phyloP scores from a whole-genome alignment of 2,113 vertebrate genomes.

The Monarcha castaneiventris region DNA sequence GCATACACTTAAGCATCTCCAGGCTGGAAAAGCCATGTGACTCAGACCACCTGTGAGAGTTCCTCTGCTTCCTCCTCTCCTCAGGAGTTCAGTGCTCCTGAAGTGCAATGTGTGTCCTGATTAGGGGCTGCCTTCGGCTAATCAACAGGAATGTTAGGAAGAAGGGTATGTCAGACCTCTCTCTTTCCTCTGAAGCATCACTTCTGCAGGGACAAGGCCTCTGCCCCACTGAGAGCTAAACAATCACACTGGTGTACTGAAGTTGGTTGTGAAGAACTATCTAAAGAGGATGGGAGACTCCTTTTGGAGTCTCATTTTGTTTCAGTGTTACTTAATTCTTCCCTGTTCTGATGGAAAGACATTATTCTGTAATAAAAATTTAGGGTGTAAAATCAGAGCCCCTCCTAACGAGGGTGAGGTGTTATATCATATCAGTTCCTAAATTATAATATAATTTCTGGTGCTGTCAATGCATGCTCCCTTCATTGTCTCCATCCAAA shows the following conservation, averaged over 20 bases:
- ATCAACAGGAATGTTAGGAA: not conserved
- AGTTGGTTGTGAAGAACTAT: not conserved
- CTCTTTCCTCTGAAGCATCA: not conserved
- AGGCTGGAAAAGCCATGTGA: not conserved
- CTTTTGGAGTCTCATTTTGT: not conserved
- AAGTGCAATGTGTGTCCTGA: not conserved
- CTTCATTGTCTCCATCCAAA: not conserved
- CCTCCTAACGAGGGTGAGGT: not conserved
- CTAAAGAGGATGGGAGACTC: not conserved
- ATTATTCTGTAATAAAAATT: not conserved
- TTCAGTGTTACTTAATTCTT: not conserved
- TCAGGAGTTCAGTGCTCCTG: not conserved
- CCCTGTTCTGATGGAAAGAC: not conserved
- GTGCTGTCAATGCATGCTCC: not conserved
- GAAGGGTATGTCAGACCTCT: not conserved
- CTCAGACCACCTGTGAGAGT: not conserved
- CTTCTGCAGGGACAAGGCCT: not conserved
- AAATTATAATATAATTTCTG: not conserved
- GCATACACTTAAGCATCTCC: not conserved
- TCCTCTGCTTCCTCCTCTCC: not conserved
- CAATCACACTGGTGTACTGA: not conserved
- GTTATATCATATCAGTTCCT: not conserved
- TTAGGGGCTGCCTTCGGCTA: not conserved
- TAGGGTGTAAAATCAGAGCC: not conserved
- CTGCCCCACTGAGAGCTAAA: not conserved